A percentile compares a stretch with the other conserved stretches of the same genome.
Conservation (phyloP, 2,113 vertebrate species). For the Naja naja region DNA sequence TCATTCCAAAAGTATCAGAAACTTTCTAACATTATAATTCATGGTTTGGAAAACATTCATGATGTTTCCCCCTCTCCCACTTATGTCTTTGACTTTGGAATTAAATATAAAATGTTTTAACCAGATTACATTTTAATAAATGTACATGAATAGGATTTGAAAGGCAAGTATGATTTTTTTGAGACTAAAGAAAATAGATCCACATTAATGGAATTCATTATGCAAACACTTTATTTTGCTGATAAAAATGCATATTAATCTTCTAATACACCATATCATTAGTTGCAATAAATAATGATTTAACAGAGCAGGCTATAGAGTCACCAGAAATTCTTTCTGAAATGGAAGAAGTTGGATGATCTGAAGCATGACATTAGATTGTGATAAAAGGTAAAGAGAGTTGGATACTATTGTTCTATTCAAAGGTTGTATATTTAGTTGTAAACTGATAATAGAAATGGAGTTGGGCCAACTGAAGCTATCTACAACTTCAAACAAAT, state of each 20-base stretch:
- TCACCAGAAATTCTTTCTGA: background rate
- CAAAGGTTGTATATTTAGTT: background rate
- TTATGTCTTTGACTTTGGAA: background rate
- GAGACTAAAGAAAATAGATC: conserved; percentile 4
- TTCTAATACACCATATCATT: conserved; percentile 17
- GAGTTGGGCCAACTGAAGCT: background rate
- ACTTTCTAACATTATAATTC: background rate
- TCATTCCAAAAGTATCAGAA: background rate
- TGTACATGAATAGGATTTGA: background rate
- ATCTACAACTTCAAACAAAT: background rate
- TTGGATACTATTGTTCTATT: background rate
- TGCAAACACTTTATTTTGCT: conserved; percentile 1
- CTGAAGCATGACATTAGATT: background rate
- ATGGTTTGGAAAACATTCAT: background rate
- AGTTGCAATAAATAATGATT: background rate
- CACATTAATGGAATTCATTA: conserved; percentile 17
- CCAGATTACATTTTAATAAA: conserved; percentile 25
- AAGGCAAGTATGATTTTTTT: background rate
- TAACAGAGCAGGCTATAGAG: background rate
- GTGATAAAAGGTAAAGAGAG: background rate
- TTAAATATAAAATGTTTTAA: conserved; percentile 11
- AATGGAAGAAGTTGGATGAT: background rate
- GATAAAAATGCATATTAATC: conserved; percentile 18
- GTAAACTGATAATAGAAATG: background rate
- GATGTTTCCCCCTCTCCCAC: background rate